A percentile compares a stretch with the other conserved stretches of the same genome.
These are phyloP conservation scores for Acropora yongei DNA, from an alignment of 64 coral and sea anemone species.

Conservation along the genomic window DNA sequence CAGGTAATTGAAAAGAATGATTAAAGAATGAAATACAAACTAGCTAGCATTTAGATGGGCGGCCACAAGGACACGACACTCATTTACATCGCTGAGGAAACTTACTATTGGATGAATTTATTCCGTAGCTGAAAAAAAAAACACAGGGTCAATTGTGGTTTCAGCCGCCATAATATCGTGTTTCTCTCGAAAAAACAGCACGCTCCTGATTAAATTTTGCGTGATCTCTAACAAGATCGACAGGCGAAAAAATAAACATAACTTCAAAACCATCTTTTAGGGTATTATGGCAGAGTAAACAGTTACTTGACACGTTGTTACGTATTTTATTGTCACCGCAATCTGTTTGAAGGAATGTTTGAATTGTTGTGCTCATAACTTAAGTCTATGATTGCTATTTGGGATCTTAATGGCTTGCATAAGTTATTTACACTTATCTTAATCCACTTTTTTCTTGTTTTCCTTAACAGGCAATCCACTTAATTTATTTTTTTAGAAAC, in stretches of 20 bases:
- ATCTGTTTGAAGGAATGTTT: constrained; percentile 19
- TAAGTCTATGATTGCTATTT: constrained; percentile 17
- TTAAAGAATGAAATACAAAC: no score
- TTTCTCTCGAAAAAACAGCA: no score
- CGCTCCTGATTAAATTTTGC: not conserved
- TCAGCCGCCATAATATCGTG: no score
- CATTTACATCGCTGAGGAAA: no score
- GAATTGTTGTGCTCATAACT: not conserved
- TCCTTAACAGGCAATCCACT: not conserved
- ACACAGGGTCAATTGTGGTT: no score
- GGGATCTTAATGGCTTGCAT: not conserved
- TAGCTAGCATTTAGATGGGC: no score
- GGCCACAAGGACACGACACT: no score
- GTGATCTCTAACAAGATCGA: constrained; percentile 4
- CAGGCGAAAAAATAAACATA: constrained; percentile 12
- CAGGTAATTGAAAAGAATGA: no score
- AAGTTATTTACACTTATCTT: constrained; percentile 7
- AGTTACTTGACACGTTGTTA: constrained; percentile 22
- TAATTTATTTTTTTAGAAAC: constrained; percentile 3
- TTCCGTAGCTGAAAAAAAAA: no score
- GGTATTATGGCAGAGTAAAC: constrained; percentile 25
- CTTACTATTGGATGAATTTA: no score
- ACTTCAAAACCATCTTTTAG: not conserved
- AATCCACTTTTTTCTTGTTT: constrained; percentile 8
- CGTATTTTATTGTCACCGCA: constrained; percentile 11